These are phyloP conservation scores for Metellina segmentata DNA, from an alignment of 2,888 invertebrate genomes.

Conservation along the genomic window DNA sequence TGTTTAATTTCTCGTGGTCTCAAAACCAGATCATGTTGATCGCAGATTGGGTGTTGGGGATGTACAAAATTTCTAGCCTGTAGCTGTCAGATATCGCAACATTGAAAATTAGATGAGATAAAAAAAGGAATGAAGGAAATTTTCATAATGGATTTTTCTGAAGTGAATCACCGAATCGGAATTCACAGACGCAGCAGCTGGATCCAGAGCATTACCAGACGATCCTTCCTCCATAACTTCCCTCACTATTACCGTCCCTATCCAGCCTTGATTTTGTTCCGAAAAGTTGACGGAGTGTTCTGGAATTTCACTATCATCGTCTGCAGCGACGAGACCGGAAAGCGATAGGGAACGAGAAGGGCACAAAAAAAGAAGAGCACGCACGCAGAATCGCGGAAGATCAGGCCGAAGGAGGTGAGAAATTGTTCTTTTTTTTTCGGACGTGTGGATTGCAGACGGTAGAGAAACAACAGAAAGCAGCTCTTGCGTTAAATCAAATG, in stretches of 20 bases:
- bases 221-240: not conserved
- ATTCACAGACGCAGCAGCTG: not conserved
- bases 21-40: too few species aligned
- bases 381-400: constrained; percentile 1
- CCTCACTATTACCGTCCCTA: not conserved
- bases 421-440: constrained; percentile 14
- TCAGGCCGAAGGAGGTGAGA: constrained; percentile 46
- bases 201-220: not conserved
- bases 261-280: not conserved
- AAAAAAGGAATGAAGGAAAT: not conserved
- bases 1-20: too few species aligned
- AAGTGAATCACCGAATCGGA: not conserved
- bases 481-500: constrained; percentile 72
- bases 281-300: not conserved
- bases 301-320: constrained; percentile 39
- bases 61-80: too few species aligned
- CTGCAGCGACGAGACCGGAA: constrained; percentile 33
- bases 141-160: not conserved
- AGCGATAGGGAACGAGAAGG: constrained; percentile 14
- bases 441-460: constrained; percentile 10
- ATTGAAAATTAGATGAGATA: not conserved
- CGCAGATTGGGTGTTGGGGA: too few species aligned
- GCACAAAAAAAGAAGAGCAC: not conserved
- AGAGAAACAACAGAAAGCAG: constrained; percentile 30
- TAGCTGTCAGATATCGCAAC: too few species aligned